Base-by-base conservation (phyloP, 2,888 invertebrate species). In the Acanthoscelides obtectus region DNA sequence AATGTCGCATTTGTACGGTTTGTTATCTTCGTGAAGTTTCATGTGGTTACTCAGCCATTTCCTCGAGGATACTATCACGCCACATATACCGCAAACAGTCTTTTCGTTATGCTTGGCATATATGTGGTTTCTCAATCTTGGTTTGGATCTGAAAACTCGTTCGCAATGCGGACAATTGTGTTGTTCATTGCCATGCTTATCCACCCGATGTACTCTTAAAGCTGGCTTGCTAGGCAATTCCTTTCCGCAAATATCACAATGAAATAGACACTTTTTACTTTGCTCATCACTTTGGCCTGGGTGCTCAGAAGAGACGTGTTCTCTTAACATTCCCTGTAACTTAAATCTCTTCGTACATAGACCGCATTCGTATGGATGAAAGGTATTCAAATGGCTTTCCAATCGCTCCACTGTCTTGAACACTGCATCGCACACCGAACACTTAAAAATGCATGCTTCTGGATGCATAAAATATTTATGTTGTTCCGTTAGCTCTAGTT, bases 1-100 rank as follows among this genome's bases (percentile, higher is more conserved):
- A 25, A 72, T 22, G 1, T 69, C 74, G 45, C 81, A 79, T 8
- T 65, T 63, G 66, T 76, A 79, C 4, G 80, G 80, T 74, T 86
- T 87, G 27, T 87, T 87, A 63, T 19, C 63, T 8, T 63, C 19
- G 63, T 63, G 63, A 8, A 63, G 8, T 63, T 19, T 63, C 63
- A 63, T 19, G 19, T 63, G 63, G 19, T 63, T 19, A 8, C 63
- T 63, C 19, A 63, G 63, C 8, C 63, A 12, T 63, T 63, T 63
- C 19, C 19, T 63, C 12, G 63, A 63, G 8, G 63, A 8, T 19
- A 63, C 8, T 12, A 12, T 63, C 19, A 12, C 19, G 19, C 63
- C 63, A 63, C 63, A 63, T 19, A 63, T 63, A 19, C 19, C 12
- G 19, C 63, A 63, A 63, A 63, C 19, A 19, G 8, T 63, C 63